These are phyloP conservation scores for Enchytraeus crypticus DNA, from an alignment of 2,888 invertebrate genomes.

Conservation along the genomic window DNA sequence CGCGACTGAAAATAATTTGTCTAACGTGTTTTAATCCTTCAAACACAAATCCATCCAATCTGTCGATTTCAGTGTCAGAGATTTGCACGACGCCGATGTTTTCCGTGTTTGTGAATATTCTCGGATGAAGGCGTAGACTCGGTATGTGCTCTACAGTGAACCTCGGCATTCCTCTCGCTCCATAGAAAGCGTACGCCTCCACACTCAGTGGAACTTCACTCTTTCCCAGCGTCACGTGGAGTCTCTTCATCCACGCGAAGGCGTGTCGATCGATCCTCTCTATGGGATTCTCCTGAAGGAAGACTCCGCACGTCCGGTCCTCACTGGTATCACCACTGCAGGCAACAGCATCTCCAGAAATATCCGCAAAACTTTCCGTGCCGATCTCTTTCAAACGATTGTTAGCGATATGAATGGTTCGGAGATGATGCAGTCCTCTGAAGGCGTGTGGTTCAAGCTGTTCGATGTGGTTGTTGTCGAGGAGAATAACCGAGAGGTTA, in stretches of 20 bases:
- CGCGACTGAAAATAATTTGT: background rate
- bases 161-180: background rate
- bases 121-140: background rate
- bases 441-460: slow-evolving; percentile 4
- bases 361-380: slow-evolving; percentile 1
- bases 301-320: background rate
- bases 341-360: background rate
- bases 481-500: slow-evolving; percentile 5
- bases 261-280: slow-evolving; percentile 6
- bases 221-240: slow-evolving; percentile 2
- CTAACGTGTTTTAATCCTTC: slow-evolving; percentile 7
- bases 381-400: slow-evolving; percentile 1
- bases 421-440: slow-evolving; percentile 2
- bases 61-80: slow-evolving; percentile 1
- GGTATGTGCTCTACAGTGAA: slow-evolving; percentile 3
- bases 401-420: background rate
- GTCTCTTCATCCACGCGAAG: slow-evolving; percentile 9
- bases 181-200: slow-evolving; percentile 13
- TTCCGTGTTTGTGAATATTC: slow-evolving; percentile 12
- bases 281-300: slow-evolving; percentile 4
- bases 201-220: background rate
- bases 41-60: slow-evolving; percentile 4
- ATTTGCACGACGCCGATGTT: slow-evolving; percentile 1
- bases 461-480: slow-evolving; percentile 5
- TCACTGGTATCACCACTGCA: background rate